Evolutionary conservation across 2,113 vertebrate species (phyloP).

Genomic region (cat (Felis catus)): DNA sequence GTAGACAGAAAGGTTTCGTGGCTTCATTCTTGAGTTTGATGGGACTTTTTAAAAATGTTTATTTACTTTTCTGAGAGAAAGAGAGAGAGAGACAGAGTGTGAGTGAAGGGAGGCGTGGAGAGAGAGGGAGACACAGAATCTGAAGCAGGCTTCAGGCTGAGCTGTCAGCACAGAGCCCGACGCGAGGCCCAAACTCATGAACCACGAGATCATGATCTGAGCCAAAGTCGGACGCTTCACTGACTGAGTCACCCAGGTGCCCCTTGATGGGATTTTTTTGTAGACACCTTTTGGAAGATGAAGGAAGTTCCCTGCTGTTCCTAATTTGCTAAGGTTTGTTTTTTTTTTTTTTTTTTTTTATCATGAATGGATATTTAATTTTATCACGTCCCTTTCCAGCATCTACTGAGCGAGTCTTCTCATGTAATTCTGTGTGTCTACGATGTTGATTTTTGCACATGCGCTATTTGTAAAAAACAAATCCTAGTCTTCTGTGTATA

Average conservation of each 20-base stretch:
- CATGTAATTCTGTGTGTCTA: not conserved
- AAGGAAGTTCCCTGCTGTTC: not conserved
- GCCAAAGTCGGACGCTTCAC: too few species aligned
- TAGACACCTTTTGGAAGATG: not conserved
- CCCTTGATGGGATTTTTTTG: not conserved
- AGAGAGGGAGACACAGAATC: too few species aligned
- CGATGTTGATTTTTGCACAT: not conserved
- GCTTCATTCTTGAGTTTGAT: not conserved
- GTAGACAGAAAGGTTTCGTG: not conserved
- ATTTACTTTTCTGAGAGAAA: too few species aligned
- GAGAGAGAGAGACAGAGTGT: too few species aligned
- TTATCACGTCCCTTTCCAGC: not conserved
- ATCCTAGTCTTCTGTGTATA: not conserved
- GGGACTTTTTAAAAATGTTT: not conserved
- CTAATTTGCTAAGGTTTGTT: not conserved
- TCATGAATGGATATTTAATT: constrained; percentile 17
- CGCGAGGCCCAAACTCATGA: too few species aligned
- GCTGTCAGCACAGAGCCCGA: too few species aligned
- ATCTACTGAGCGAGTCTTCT: constrained; percentile 12
- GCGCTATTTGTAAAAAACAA: not conserved
- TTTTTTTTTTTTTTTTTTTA: not conserved
- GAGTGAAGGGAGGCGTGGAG: too few species aligned
- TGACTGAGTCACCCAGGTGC: too few species aligned
- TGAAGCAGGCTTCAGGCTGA: too few species aligned
- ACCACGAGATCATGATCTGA: too few species aligned